Conservation (phyloP, 2,113 vertebrate species). For the Buteo buteo region DNA sequence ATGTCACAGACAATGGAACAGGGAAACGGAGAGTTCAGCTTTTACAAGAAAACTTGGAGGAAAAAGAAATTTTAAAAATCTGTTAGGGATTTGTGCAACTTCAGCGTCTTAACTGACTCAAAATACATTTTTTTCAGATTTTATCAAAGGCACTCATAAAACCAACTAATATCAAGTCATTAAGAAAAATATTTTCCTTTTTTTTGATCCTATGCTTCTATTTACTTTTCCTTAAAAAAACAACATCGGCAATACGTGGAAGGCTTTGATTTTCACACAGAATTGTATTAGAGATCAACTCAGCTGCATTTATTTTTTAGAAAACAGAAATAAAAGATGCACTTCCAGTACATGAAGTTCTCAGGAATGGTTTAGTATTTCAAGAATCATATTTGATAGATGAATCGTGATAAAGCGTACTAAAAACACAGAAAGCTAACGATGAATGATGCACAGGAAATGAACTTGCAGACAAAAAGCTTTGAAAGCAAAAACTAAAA, state of each 20-base stretch:
- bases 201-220: background rate
- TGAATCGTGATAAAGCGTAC: background rate
- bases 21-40: background rate
- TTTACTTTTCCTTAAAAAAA: background rate
- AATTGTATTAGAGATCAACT: background rate
- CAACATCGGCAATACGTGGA: background rate
- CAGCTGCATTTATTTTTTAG: background rate
- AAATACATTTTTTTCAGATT: background rate
- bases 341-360: background rate
- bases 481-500: background rate
- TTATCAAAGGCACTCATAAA: background rate
- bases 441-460: background rate
- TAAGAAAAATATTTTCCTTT: background rate
- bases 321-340: background rate
- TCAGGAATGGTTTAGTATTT: background rate
- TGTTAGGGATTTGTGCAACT: background rate
- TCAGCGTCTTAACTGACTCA: background rate
- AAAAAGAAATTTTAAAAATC: background rate
- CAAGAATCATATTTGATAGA: background rate
- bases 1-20: background rate
- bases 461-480: background rate
- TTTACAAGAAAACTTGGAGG: background rate
- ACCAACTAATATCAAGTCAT: background rate
- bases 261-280: background rate
- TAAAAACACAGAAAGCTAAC: background rate